Evolutionary conservation across 2,113 vertebrate species (phyloP), one percentile per base, ranked within the genome.

Genomic region (Hydrochoerus hydrochaeris): DNA sequence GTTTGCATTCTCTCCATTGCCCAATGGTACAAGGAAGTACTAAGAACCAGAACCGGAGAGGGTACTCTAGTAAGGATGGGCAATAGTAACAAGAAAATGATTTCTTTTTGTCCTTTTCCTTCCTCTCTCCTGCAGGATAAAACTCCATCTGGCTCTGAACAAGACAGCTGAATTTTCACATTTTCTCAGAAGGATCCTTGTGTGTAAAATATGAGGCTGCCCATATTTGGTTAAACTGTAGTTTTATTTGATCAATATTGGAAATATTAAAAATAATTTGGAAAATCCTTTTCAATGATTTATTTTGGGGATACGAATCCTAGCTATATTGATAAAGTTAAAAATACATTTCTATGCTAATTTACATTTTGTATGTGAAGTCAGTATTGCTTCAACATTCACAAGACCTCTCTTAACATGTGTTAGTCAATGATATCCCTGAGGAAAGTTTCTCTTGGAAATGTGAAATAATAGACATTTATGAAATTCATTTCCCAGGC

Each of bases 321-420:
- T 75, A 85, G 32, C 4, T 17, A 90, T 85, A 84, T 62, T 57
- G 82, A 57, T 83, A 84, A 67, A 57, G 4, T 46, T 3, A 19
- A 94, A 83, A 83, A 69, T 49, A 60, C 1, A 65, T 78, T 44
- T 67, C 35, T 41, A 52, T 38, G 24, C 10, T 82, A 84, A 78
- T 86, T 90, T 69, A 52, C 28, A 77, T 52, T 52, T 87, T 69
- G 22, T 28, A 92, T 58, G 90, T 92, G 41, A 88, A 97, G 26
- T 9, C 14, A 96, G 16, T 49, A 9, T 3, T 54, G 54, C 46
- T 46, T 87, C 58, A 88, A 52, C 17, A 71, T 22, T 93, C 30
- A 35, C 41, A 20, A 65, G 32, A 32, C 26, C 30, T 90, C 19
- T 38, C 63, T 87, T 46, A 84, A 60, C 7, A 54, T 62, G 87